Base-by-base conservation (phyloP, 2,797 vertebrate species). In the Aulostomus chinensis region DNA sequence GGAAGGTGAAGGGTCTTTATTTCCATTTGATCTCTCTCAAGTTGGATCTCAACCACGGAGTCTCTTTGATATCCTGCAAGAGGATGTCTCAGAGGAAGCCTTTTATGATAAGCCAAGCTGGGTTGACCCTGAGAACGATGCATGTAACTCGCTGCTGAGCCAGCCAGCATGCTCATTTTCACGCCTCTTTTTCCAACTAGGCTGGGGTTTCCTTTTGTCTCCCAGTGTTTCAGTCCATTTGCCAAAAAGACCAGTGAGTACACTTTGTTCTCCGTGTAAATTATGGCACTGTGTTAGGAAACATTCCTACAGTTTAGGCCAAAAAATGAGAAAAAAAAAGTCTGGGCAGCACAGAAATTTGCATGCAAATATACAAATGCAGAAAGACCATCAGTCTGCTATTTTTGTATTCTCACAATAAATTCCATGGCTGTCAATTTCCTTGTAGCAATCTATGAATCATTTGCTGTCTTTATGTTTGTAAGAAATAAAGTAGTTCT, bases 51-150 rank as follows among this genome's bases (percentile, higher is more conserved):
- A 36, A 76, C 59, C 61, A 55, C 54, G 67, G 58, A 67, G 35
- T 50, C 35, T 66, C 75, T 85, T 85, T 84, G 73, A 82, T 82
- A 58, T 74, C 31, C 50, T 73, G 57, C 52, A 58, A 73, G 58
- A 73, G 67, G 80, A 82, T 75, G 78, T 82, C 68, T 72, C 73
- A 69, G 51, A 78, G 73, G 68, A 81, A 81, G 61, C 48, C 74
- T 80, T 86, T 81, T 57, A 78, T 67, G 68, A 77, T 72, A 63
- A 68, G 71, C 72, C 80, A 81, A 69, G 68, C 61, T 52, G 53
- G 43, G 58, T 54, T 36, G 51, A 68, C 68, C 62, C 61, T 67
- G 71, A 75, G 46, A 56, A 34, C 17, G 1, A 41, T 38, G 50
- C 66, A 46, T 73, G 58, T 68, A 62, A 62, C 42, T 60, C 7